Conservation (phyloP, 2,888 invertebrate genomes). For the Napeogenes sylphis region DNA sequence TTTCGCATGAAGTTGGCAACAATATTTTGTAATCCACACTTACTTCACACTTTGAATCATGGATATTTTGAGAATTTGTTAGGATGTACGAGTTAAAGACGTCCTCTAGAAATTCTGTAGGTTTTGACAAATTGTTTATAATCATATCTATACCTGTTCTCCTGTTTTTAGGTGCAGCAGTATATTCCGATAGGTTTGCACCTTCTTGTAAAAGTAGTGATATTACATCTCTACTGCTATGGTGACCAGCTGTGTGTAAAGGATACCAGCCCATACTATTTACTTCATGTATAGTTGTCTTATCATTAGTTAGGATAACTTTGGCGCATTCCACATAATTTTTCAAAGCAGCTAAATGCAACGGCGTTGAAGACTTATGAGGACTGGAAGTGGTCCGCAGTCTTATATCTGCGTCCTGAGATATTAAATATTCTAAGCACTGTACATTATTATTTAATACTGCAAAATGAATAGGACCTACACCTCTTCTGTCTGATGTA, state of each 20-base stretch:
- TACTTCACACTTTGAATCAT: conserved; percentile 64
- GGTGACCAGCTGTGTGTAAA: conserved; percentile 70
- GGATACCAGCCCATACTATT: conserved; percentile 61
- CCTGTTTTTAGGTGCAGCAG: conserved; percentile 57
- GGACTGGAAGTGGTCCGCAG: conserved; percentile 62
- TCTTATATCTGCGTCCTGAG: conserved; percentile 64
- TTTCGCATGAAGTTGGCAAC: conserved; percentile 62
- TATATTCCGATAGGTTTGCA: conserved; percentile 63
- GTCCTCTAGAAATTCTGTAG: conserved; percentile 72
- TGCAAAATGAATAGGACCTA: conserved; percentile 76
- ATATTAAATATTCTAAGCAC: conserved; percentile 66
- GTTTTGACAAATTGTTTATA: conserved; percentile 71
- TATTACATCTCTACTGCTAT: conserved; percentile 79
- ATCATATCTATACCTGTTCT: conserved; percentile 74
- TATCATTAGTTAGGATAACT: conserved; percentile 58
- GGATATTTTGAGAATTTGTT: conserved; percentile 62
- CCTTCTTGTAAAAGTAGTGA: conserved; percentile 61
- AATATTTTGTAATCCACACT: conserved; percentile 72
- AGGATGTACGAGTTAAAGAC: conserved; percentile 73
- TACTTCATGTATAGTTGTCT: conserved; percentile 63
- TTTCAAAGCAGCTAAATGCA: conserved; percentile 67
- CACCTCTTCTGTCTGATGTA: conserved; percentile 59
- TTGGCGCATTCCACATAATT: conserved; percentile 60
- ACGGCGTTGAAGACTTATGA: conserved; percentile 61
- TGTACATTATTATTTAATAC: conserved; percentile 69